These are phyloP conservation scores for Psittacula cyanocephala DNA, from an alignment of 2,113 vertebrate species.

Conservation along the genomic window DNA sequence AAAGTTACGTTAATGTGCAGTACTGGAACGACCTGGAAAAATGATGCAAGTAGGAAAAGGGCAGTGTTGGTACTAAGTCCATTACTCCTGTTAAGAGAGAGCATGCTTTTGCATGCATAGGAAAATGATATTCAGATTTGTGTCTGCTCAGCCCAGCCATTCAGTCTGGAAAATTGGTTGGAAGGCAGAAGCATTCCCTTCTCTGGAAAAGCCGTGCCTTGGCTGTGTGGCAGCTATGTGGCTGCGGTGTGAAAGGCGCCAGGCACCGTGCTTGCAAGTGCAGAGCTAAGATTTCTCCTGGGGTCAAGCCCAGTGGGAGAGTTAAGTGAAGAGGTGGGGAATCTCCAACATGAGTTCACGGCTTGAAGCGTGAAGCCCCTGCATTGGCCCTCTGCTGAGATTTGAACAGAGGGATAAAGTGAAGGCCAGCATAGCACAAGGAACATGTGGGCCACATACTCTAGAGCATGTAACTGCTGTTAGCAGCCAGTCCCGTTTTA, in stretches of 20 bases:
- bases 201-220: background rate
- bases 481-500: background rate
- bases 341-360: background rate
- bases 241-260: background rate
- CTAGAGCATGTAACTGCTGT: background rate
- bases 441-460: background rate
- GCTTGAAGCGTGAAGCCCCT: background rate
- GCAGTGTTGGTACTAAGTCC: background rate
- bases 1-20: background rate
- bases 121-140: background rate
- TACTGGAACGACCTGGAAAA: background rate
- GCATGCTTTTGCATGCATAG: background rate
- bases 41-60: background rate
- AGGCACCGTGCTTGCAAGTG: rapidly evolving
- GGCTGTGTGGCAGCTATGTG: background rate
- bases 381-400: rapidly evolving
- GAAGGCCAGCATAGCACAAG: rapidly evolving
- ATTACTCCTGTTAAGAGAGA: background rate
- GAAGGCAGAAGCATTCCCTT: background rate
- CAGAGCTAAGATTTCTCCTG: background rate
- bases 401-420: background rate
- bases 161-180: background rate
- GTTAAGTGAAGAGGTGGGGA: background rate
- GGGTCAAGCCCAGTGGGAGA: background rate
- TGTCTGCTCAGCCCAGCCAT: background rate